Conservation (phyloP, 2,113 vertebrate species). For the Megaleporinus macrocephalus region DNA sequence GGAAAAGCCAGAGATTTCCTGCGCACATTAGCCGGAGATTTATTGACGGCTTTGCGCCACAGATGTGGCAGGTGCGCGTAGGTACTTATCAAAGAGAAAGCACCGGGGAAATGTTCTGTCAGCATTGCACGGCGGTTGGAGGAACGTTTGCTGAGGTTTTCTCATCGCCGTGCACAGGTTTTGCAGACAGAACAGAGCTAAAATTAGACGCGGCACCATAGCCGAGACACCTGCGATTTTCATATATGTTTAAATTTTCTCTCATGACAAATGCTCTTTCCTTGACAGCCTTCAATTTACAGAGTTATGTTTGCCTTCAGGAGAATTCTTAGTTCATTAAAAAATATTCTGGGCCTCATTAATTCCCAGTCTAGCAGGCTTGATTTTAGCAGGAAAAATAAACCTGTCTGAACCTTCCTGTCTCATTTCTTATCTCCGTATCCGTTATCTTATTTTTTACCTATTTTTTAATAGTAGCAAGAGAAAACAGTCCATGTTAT, state of each 20-base stretch:
- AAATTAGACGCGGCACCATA: neutral
- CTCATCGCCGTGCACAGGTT: neutral
- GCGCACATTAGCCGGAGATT: constrained; percentile 74
- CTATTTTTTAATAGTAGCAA: neutral
- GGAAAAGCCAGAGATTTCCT: constrained; percentile 66
- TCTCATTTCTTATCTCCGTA: too few relatives aligned
- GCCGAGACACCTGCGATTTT: neutral
- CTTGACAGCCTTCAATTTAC: neutral
- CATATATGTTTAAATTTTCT: neutral
- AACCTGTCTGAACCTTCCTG: too few relatives aligned
- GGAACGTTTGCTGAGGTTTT: constrained; percentile 16
- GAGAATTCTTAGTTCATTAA: too few relatives aligned
- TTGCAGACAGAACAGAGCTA: neutral
- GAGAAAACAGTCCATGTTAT: neutral
- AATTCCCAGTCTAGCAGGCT: too few relatives aligned
- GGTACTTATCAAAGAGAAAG: constrained; percentile 60
- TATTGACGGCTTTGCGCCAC: constrained; percentile 72
- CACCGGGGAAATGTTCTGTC: constrained; percentile 28
- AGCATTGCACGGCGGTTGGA: constrained; percentile 21
- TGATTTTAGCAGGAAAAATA: too few relatives aligned
- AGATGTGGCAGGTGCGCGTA: constrained; percentile 73
- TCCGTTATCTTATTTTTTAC: too few relatives aligned
- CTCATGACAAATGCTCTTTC: neutral
- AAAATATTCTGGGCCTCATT: too few relatives aligned
- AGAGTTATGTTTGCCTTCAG: neutral